Percentiles rank a stretch among this genome's conserved stretches.
These are phyloP conservation scores for Proterorhinus semilunaris DNA, from an alignment of 2,113 vertebrate species.

Conservation along the genomic window DNA sequence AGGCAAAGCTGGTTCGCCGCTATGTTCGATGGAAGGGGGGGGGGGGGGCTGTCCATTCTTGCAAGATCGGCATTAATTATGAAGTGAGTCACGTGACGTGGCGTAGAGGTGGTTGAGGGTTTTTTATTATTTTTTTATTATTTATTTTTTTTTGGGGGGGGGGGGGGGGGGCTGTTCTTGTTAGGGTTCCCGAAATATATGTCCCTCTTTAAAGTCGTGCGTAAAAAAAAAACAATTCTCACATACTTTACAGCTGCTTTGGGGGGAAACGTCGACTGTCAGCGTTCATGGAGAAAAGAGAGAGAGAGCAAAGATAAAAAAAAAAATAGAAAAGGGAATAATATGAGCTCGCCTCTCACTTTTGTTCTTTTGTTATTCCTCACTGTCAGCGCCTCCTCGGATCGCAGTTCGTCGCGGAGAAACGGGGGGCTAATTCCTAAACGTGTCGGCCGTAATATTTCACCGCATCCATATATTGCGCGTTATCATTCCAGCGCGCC, in stretches of 20 bases:
- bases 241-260: slow-evolving; percentile 12
- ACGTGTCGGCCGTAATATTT: slow-evolving; percentile 25
- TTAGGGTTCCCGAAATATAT: slow-evolving; percentile 28
- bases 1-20: slow-evolving; percentile 74
- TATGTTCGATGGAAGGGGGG: too few relatives aligned
- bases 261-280: slow-evolving; percentile 35
- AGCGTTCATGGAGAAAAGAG: slow-evolving; percentile 13
- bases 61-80: slow-evolving; percentile 99
- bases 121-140: too few relatives aligned
- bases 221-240: slow-evolving; percentile 1
- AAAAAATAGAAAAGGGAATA: slow-evolving; percentile 15
- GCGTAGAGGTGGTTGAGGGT: slow-evolving; percentile 80
- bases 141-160: too few relatives aligned
- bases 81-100: slow-evolving; percentile 95
- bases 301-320: too few relatives aligned
- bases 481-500: slow-evolving; percentile 7
- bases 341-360: slow-evolving; percentile 36
- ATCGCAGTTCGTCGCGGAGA: slow-evolving; percentile 36
- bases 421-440: slow-evolving; percentile 25
- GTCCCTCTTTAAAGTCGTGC: slow-evolving; percentile 4
- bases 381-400: slow-evolving; percentile 40
- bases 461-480: slow-evolving; percentile 29
- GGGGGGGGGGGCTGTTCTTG: slow-evolving; percentile 59
- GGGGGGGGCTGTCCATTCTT: slow-evolving; percentile 79
- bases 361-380: slow-evolving; percentile 47